Conservation (phyloP, 2,888 invertebrate genomes). For the Prosopocoilus inquinatus region DNA sequence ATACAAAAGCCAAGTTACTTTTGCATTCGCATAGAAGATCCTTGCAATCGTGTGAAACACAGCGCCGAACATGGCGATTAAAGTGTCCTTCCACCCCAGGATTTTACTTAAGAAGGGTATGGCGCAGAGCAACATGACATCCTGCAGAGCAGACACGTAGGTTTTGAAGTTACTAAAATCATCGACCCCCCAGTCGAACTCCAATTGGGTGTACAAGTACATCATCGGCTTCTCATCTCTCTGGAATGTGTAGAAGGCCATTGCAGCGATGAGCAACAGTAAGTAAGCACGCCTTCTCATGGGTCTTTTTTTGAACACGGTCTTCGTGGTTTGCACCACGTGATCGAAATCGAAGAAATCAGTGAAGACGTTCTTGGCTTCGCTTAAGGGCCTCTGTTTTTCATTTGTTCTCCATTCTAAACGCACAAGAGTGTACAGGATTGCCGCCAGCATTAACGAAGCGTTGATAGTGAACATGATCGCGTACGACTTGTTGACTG, state of each 20-base stretch:
- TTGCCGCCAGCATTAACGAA: constrained; percentile 58
- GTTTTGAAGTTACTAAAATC: constrained; percentile 71
- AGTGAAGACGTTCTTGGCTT: constrained; percentile 55
- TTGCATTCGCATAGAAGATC: constrained; percentile 64
- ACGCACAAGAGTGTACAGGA: constrained; percentile 63
- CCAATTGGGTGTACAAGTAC: constrained; percentile 70
- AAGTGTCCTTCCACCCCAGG: constrained; percentile 67
- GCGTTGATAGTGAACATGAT: constrained; percentile 74
- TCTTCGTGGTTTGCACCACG: constrained; percentile 60
- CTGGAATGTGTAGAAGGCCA: constrained; percentile 80
- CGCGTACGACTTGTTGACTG: constrained; percentile 64
- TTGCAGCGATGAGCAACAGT: constrained; percentile 67
- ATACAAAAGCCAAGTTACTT: constrained; percentile 60
- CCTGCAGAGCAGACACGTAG: constrained; percentile 69
- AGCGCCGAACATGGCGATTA: constrained; percentile 72
- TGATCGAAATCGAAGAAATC: constrained; percentile 75
- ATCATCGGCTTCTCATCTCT: constrained; percentile 77
- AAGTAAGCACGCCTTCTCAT: constrained; percentile 62
- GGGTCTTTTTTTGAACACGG: constrained; percentile 60
- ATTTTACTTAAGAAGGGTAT: constrained; percentile 71
- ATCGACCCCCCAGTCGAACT: constrained; percentile 69
- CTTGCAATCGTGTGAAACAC: constrained; percentile 68
- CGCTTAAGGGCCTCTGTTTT: constrained; percentile 61
- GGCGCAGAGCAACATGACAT: constrained; percentile 66
- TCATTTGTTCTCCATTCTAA: constrained; percentile 70